Conservation (phyloP, 2,113 vertebrate genomes). For the Acrocephalus arundinaceus region DNA sequence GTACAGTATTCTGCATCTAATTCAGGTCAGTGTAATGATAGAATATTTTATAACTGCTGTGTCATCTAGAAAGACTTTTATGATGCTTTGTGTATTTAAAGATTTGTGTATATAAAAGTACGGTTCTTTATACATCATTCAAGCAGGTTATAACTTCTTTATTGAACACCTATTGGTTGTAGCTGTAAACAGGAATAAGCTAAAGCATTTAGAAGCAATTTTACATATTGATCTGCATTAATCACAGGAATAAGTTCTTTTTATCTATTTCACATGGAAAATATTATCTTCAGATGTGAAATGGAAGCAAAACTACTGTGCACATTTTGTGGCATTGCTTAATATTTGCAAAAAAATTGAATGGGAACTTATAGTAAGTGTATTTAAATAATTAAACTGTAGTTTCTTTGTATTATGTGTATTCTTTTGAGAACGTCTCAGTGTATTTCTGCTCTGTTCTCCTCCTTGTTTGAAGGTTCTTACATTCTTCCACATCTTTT, state of each 20-base stretch:
- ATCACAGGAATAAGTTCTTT: constrained; percentile 30
- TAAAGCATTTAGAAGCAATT: constrained; percentile 13
- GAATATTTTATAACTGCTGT: constrained; percentile 89
- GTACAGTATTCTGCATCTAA: constrained; percentile 94
- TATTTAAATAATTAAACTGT: constrained; percentile 75
- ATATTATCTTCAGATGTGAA: constrained; percentile 22
- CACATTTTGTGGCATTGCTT: neutral
- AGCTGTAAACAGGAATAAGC: neutral
- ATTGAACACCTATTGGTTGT: constrained; percentile 8
- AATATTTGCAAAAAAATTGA: constrained; percentile 1
- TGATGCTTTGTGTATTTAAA: constrained; percentile 66
- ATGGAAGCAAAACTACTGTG: neutral
- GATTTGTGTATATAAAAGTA: constrained; percentile 44
- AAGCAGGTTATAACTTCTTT: constrained; percentile 56
- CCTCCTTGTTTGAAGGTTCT: constrained; percentile 90
- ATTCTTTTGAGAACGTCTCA: constrained; percentile 76
- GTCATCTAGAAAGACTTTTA: constrained; percentile 76
- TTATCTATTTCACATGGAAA: constrained; percentile 45
- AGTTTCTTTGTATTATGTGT: constrained; percentile 73
- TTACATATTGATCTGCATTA: constrained; percentile 38
- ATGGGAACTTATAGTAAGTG: constrained; percentile 54
- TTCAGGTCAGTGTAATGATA: constrained; percentile 94
- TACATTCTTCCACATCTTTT: constrained; percentile 94
- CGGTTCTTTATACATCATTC: constrained; percentile 55
- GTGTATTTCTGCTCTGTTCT: constrained; percentile 80